A percentile compares a stretch with the other conserved stretches of the same genome.
These are phyloP conservation scores for Latrodectus geometricus DNA, from an alignment of 1,140 invertebrate genomes.

Conservation along the genomic window DNA sequence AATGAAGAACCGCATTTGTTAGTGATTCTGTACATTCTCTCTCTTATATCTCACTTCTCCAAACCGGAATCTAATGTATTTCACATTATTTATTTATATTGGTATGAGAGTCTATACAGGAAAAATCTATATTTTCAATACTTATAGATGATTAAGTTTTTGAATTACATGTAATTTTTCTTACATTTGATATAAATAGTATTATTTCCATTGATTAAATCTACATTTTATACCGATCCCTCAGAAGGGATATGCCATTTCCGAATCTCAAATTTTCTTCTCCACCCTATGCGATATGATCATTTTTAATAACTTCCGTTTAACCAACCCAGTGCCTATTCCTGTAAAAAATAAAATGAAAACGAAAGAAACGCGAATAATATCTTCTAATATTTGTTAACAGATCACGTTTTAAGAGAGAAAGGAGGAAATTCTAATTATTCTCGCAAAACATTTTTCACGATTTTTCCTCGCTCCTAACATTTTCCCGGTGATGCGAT, in stretches of 20 bases:
- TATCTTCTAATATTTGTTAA: conserved; percentile 9
- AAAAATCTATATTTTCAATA: too few species aligned
- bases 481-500: neutral
- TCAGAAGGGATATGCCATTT: neutral
- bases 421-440: conserved; percentile 39
- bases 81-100: too few species aligned
- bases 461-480: neutral
- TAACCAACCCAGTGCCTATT: conserved; percentile 24
- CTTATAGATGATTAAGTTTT: too few species aligned
- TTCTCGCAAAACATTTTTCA: conserved; percentile 25
- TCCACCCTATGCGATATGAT: neutral
- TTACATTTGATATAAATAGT: too few species aligned
- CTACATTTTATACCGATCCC: neutral
- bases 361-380: neutral
- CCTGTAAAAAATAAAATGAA: neutral
- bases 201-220: neutral
- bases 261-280: neutral
- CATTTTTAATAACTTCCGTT: conserved; percentile 42
- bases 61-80: too few species aligned
- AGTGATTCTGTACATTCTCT: too few species aligned
- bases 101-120: too few species aligned
- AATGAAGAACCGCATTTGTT: too few species aligned
- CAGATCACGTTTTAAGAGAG: conserved; percentile 36
- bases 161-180: too few species aligned
- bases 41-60: too few species aligned